Evolutionary conservation across 1,140 invertebrate genomes (phyloP), one percentile per base, ranked within the genome.

Genomic region (Battus philenor): DNA sequence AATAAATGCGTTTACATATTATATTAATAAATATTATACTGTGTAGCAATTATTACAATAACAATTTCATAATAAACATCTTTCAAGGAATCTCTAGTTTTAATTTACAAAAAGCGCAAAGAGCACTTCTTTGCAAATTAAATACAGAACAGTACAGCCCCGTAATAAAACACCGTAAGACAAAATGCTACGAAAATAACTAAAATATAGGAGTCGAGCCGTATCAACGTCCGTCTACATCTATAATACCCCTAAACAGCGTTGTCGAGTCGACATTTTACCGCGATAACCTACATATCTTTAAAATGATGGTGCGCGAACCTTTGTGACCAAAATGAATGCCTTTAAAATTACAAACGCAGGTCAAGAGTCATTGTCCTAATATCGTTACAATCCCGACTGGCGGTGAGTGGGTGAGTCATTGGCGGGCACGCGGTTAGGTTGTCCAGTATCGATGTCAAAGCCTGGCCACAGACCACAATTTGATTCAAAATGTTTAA

Each of bases 291-390:
- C 24, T 27, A 10, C 8, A 8, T 27, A 10, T 8, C n/a, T 9
- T 9, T 3, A 27, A 27, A 9, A 8, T 27, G 24, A n/a, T 27
- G 3, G 4, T 7, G 24, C 24, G 24, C 10, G n/a, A 8, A 27
- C 29, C 29, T 9, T 30, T 30, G 29, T 30, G 10, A 30, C 12
- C 2, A 3, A 11, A 30, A 30, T 30, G 29, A 30, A 30, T 30
- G 24, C n/a, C 9, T 9, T 1, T 27, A 10, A 26, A 39, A 39
- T 41, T 41, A n/a, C 9, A 41, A 41, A 22, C n/a, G 26, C 16
- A 17, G 38, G 38, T 41, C 38, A 41, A 27, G 24, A 41, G 38
- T 41, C 38, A 41, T 41, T 41, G 38, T 29, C 24, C 38, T 27
- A 29, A 15, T 29, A 41, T 8, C 29, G 38, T 41, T 41, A 41